phyloP scores from a whole-genome alignment of 2,113 vertebrate genomes.

The Dolichallabes microphthalmus region DNA sequence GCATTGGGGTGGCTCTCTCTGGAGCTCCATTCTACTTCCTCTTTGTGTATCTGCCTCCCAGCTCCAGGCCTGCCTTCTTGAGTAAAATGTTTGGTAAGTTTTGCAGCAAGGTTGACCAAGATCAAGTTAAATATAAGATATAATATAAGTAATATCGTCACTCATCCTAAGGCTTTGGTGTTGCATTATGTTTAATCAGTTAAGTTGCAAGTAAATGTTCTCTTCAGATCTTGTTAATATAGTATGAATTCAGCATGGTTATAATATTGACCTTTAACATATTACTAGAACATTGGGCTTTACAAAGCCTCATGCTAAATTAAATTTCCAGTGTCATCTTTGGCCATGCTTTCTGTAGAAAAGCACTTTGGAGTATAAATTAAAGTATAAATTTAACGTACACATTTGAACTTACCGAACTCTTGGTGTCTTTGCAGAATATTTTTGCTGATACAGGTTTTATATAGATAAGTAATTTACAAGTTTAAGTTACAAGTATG shows the following conservation, averaged over 20 bases:
- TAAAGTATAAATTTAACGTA: no score
- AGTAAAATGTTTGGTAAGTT: conserved; percentile 63
- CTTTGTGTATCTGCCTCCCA: conserved; percentile 69
- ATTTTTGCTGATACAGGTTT: not conserved
- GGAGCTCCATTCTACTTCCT: conserved; percentile 75
- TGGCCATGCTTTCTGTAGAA: not conserved
- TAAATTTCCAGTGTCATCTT: not conserved
- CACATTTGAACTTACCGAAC: not conserved
- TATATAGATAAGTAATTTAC: no score
- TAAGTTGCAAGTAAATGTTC: not conserved
- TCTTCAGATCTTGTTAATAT: not conserved
- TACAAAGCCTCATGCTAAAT: not conserved
- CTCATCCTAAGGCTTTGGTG: not conserved
- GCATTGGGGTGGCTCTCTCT: conserved; percentile 74
- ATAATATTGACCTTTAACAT: not conserved
- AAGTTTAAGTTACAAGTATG: no score
- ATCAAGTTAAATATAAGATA: not conserved
- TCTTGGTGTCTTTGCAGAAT: not conserved
- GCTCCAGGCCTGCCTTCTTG: conserved; percentile 71
- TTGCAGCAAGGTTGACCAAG: not conserved
- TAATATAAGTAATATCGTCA: no score
- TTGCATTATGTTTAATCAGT: not conserved
- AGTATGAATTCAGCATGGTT: not conserved
- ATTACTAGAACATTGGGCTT: not conserved
- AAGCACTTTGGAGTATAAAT: not conserved